Evolutionary conservation across 2,113 vertebrate species (phyloP), one percentile per base, ranked within the genome.

Genomic region (Australoheros scitulus): DNA sequence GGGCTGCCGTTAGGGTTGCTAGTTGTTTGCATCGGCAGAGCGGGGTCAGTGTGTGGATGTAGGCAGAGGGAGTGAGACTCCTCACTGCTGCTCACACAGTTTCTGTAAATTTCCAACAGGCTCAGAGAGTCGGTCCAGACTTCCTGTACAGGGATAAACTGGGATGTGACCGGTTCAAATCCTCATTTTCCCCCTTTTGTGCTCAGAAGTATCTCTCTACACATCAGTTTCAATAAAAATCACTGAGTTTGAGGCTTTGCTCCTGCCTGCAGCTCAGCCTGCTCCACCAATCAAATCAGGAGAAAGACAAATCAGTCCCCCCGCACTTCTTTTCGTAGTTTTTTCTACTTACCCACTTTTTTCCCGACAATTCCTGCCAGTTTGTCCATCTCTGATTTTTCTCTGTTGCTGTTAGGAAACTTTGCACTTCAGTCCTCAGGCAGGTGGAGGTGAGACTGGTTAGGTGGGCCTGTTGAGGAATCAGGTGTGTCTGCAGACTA

Each of bases 261-360:
- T 38, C 61, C 34, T 64, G 61, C 0, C 63, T 24, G 7, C 63
- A 65, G 63, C 6, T 14, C 34, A 20, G 34, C 61, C 61, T 38
- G 61, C 20, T 65, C 61, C 61, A 24, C n/a, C 36, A 65, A 43
- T 17, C 63, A 24, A 0, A 43, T 38, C 36, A 65, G 36, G 63
- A 65, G 36, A 34, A 29, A 1, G 38, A 43, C n/a, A 0, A 3
- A 65, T 3, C 36, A 65, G 36, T n/a, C 17, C 38, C 38, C 2
- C 9, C 2, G 38, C 63, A 24, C 38, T 18, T 47, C 38, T 11
- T 65, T 26, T 47, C 8, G 2, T 36, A 9, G 7, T 15, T 50
- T 14, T 13, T 29, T 7, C 10, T 34, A 75, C 93, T 95, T 72
- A 95, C 94, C 93, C 43, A 80, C 78, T 84, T 92, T 89, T 17